Conservation (phyloP, 2,888 invertebrate genomes). For the Phaedon cochleariae region DNA sequence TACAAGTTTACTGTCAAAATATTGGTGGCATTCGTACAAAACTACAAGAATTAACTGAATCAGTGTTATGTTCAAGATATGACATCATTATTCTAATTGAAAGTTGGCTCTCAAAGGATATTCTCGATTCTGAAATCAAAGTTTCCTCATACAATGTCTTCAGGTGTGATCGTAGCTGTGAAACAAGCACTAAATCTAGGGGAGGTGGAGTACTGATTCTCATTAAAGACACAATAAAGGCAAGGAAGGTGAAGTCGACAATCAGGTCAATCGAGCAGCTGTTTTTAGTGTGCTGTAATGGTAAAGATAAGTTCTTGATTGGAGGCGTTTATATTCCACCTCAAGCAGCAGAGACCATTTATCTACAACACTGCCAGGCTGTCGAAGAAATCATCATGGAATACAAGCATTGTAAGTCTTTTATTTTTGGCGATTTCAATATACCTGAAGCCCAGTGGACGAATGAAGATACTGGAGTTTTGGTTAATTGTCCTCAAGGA, state of each 20-base stretch:
- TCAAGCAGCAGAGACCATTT: neutral
- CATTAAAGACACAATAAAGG: neutral
- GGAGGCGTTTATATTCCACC: neutral
- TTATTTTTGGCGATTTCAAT: too few species aligned
- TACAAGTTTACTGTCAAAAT: neutral
- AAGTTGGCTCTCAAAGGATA: constrained; percentile 2
- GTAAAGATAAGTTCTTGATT: neutral
- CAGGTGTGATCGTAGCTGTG: constrained; percentile 1
- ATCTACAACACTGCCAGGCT: too few species aligned
- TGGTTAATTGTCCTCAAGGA: too few species aligned
- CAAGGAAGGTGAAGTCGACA: neutral
- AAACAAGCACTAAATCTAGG: constrained; percentile 1
- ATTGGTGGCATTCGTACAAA: neutral
- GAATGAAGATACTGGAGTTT: too few species aligned
- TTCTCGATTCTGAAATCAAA: neutral
- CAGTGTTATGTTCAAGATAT: neutral
- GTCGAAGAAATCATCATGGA: too few species aligned
- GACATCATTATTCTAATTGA: constrained; percentile 4
- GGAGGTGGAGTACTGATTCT: constrained; percentile 8
- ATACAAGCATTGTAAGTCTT: too few species aligned
- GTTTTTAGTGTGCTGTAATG: neutral
- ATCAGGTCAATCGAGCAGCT: neutral
- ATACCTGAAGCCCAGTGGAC: too few species aligned
- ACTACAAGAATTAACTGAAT: neutral
- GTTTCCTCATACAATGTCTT: neutral